Conservation (phyloP, 2,888 invertebrate species). For the Noctua comes region DNA sequence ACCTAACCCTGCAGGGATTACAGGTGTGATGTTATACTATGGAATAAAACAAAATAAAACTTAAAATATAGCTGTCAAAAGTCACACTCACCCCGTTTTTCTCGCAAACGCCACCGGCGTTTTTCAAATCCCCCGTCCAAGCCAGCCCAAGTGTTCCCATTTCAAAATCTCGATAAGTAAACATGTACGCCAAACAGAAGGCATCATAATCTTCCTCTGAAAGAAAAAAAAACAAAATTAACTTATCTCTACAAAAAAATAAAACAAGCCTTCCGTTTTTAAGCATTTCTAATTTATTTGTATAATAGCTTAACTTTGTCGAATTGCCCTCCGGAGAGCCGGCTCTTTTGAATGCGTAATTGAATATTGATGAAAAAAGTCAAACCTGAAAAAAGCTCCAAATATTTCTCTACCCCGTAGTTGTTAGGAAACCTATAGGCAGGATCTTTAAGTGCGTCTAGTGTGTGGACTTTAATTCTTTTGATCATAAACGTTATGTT, state of each 20-base stretch:
- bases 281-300: constrained; percentile 70
- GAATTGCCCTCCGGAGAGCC: constrained; percentile 66
- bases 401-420: constrained; percentile 99
- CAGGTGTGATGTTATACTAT: not conserved
- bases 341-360: constrained; percentile 67
- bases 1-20: not conserved
- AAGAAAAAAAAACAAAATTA: constrained; percentile 73
- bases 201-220: constrained; percentile 99
- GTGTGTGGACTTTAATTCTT: constrained; percentile 97
- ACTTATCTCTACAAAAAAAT: constrained; percentile 55
- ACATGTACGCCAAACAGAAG: constrained; percentile 99
- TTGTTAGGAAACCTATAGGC: constrained; percentile 97
- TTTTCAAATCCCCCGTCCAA: constrained; percentile 99
- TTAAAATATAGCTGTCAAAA: constrained; percentile 7
- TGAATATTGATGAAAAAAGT: constrained; percentile 60
- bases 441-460: constrained; percentile 95
- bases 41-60: constrained; percentile 20
- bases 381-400: constrained; percentile 98
- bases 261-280: constrained; percentile 56
- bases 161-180: constrained; percentile 98
- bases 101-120: constrained; percentile 99
- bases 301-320: constrained; percentile 66
- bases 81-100: constrained; percentile 95
- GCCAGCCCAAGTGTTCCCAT: constrained; percentile 99
- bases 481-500: constrained; percentile 99